Conservation (phyloP, 2,888 invertebrate genomes). For the Cheilosia urbana region DNA sequence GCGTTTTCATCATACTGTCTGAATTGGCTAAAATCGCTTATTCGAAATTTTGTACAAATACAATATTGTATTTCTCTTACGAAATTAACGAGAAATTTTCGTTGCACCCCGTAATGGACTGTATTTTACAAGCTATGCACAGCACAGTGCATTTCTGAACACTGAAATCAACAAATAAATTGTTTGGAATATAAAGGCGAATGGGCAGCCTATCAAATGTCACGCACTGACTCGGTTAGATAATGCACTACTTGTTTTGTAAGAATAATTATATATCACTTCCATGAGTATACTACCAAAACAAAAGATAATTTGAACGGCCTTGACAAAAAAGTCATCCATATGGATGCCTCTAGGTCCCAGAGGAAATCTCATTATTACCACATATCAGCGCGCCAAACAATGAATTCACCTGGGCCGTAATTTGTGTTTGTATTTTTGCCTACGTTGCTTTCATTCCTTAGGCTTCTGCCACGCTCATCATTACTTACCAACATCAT, state of each 20-base stretch:
- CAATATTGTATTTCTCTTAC: too few species aligned
- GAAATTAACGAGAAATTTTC: too few species aligned
- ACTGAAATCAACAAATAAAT: too few species aligned
- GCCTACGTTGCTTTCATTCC: slow-evolving; percentile 11
- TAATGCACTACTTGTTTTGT: neutral
- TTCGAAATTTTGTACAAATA: too few species aligned
- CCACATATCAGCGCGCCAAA: slow-evolving; percentile 18
- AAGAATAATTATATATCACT: slow-evolving; percentile 7
- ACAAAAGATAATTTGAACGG: neutral
- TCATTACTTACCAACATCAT: slow-evolving; percentile 44
- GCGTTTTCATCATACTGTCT: too few species aligned
- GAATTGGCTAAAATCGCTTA: too few species aligned
- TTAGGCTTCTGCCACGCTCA: neutral
- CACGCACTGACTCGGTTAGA: too few species aligned
- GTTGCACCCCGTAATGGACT: too few species aligned
- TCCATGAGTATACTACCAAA: slow-evolving; percentile 16
- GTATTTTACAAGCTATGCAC: too few species aligned
- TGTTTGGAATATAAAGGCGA: too few species aligned
- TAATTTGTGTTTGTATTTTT: slow-evolving; percentile 20
- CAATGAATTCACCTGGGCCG: slow-evolving; percentile 18
- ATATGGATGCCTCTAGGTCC: neutral
- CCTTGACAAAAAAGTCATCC: neutral
- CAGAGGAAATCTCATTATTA: slow-evolving; percentile 1
- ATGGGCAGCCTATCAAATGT: too few species aligned
- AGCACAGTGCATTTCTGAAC: too few species aligned